Conservation (phyloP, 2,888 invertebrate genomes). For the Tuberolachnus salignus region DNA sequence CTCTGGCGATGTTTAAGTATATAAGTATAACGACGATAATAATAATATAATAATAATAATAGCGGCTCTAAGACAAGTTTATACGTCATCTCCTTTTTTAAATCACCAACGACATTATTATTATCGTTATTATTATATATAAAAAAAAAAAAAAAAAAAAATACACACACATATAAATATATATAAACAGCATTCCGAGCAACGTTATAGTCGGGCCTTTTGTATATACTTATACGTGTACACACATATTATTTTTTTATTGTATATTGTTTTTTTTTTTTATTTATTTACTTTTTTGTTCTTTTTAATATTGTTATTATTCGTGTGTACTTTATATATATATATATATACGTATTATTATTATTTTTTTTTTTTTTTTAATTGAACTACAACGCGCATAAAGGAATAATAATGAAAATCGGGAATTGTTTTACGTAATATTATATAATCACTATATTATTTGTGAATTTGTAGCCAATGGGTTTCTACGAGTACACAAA, state of each 20-base stretch:
- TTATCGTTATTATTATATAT: constrained; percentile 34
- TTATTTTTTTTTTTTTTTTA: neutral
- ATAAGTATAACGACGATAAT: constrained; percentile 25
- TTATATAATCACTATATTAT: too few species aligned
- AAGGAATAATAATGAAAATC: too few species aligned
- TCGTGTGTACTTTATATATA: neutral
- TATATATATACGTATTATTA: too few species aligned
- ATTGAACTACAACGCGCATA: too few species aligned
- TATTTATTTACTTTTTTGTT: constrained; percentile 4
- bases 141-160: constrained; percentile 10
- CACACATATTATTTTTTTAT: constrained; percentile 2
- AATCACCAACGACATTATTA: constrained; percentile 49
- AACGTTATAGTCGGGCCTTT: constrained; percentile 40
- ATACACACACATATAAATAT: constrained; percentile 34
- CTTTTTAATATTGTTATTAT: constrained; percentile 35
- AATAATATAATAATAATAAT: constrained; percentile 6
- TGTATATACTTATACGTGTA: neutral
- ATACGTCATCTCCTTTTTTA: constrained; percentile 52
- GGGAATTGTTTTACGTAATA: too few species aligned
- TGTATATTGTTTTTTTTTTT: neutral
- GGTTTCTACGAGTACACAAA: too few species aligned
- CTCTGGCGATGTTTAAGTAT: neutral
- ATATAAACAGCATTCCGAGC: constrained; percentile 45
- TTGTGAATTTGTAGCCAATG: too few species aligned
- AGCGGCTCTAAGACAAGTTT: constrained; percentile 44